Base-by-base conservation (phyloP, 2,113 vertebrate genomes). In the Dicentrarchus labrax region DNA sequence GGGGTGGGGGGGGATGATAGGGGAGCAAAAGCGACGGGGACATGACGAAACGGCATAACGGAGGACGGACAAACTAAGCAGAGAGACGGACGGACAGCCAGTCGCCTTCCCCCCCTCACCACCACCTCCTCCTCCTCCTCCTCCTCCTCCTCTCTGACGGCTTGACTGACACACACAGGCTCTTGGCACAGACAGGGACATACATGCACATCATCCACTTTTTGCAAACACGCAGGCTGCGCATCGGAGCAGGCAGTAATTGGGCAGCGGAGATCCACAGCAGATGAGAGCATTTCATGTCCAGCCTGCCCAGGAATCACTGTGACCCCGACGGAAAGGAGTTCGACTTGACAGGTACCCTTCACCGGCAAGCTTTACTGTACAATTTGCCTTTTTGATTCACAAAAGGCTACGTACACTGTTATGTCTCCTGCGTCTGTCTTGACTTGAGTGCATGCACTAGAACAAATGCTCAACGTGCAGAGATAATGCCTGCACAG, bases 321-420 rank as follows among this genome's bases (percentile, higher is more conserved):
- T 87, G 92, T 95, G 95, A 95, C 95, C 95, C 95, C 93, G 89
- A 88, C 94, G 85, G 92, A 85, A 85, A 92, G 88, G 91, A 95
- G 92, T 93, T 92, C 92, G 86, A 94, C 92, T 88, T 93, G 93
- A 94, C 94, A 96, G 95, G 95, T 96, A 94, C 86, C 86, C 88
- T 86, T 85, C 75, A 86, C 78, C 84, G 77, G 88, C 39, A 83
- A 68, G 73, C 84, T 76, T 15, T 6, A 87, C 80, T 86, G 75
- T 67, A 10, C 78, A 64, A 70, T 88, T 64, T 79, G 43, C 78
- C 81, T n/a, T 68, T 83, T 89, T 84, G 83, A 83, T 84, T 62
- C 79, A 81, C 86, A 91, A 78, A 81, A 82, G 89, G 89, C 72
- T 87, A 43, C 72, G 76, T 6, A 56, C 74, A 80, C 61, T 84